A percentile compares a stretch with the other conserved stretches of the same genome.
Evolutionary conservation across 2,113 vertebrate genomes (phyloP).

Genomic region (Cheirogaleus medius): DNA sequence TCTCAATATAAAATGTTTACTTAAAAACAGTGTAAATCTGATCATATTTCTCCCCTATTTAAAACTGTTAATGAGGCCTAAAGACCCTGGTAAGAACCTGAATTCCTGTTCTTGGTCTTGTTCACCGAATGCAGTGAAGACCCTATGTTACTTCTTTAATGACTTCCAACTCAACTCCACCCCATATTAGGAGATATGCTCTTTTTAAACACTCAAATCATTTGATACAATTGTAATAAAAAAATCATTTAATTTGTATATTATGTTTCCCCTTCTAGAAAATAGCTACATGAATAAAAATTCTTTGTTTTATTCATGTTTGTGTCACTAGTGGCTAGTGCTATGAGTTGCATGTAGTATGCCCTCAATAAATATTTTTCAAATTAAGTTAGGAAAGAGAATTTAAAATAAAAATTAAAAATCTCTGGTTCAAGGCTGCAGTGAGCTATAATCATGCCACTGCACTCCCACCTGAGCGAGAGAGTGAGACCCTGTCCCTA

Average conservation of each 20-base stretch:
- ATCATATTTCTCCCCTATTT: background rate
- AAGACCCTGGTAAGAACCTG: background rate
- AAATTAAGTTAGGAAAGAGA: conserved; percentile 9
- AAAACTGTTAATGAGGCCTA: background rate
- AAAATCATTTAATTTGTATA: background rate
- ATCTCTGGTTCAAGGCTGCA: too few species aligned
- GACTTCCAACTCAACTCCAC: background rate
- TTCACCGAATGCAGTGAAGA: background rate
- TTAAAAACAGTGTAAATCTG: conserved; percentile 1
- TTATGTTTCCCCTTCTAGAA: background rate
- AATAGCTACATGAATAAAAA: background rate
- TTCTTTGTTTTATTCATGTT: background rate
- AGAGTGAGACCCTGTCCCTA: too few species aligned
- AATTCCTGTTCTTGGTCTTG: background rate
- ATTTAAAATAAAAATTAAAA: background rate
- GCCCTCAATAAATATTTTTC: background rate
- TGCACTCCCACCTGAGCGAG: too few species aligned
- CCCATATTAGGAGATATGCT: background rate
- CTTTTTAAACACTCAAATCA: background rate
- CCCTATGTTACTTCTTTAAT: background rate
- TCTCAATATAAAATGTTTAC: background rate
- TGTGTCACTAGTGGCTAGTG: background rate
- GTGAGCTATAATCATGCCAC: too few species aligned
- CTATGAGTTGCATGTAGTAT: background rate
- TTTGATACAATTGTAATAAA: background rate